phyloP scores from a whole-genome alignment of 2,888 invertebrate species.

The Tineola bisselliella region DNA sequence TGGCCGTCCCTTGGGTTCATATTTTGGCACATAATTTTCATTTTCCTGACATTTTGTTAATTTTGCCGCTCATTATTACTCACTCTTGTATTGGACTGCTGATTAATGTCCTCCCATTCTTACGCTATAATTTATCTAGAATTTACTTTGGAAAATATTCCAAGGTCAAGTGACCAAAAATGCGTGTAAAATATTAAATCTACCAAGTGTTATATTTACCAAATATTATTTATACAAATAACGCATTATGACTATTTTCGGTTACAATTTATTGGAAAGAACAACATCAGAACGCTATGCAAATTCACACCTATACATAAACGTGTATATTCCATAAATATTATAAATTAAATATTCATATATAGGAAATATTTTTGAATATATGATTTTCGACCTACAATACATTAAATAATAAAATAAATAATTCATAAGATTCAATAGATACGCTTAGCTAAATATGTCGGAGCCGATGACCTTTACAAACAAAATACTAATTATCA shows the following conservation, averaged over 20 bases:
- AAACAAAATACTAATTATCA: background rate
- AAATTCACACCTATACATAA: background rate
- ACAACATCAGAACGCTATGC: background rate
- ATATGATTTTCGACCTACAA: background rate
- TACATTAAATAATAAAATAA: background rate
- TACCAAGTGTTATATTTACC: too few species aligned
- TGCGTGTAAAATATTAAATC: too few species aligned
- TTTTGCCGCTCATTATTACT: background rate
- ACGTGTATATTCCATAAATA: background rate
- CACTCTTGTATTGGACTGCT: background rate
- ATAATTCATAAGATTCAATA: background rate
- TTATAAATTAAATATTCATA: too few species aligned
- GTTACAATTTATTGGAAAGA: background rate
- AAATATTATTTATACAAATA: too few species aligned
- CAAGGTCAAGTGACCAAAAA: background rate
- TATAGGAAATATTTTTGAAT: background rate
- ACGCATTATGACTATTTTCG: background rate
- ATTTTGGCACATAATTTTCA: conserved; percentile 46
- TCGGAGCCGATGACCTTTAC: background rate
- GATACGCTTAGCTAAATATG: background rate
- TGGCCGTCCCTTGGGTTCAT: conserved; percentile 40
- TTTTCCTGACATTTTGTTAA: conserved; percentile 2
- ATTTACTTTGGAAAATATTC: background rate
- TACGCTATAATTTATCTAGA: background rate
- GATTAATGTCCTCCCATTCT: background rate